Conservation (phyloP, 2,797 vertebrate genomes). For the Macroramphosus scolopax region DNA sequence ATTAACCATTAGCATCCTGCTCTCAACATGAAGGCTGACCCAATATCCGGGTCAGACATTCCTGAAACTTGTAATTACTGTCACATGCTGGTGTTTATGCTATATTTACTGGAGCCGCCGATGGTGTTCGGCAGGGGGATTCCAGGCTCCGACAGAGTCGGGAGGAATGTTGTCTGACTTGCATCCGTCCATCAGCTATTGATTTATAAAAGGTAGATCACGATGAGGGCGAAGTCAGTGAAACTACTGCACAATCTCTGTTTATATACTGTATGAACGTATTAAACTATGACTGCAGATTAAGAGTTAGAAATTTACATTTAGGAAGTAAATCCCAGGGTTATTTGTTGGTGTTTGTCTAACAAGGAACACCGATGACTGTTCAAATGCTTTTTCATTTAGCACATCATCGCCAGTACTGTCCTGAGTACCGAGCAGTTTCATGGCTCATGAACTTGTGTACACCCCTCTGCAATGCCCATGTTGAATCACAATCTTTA, state of each 20-base stretch:
- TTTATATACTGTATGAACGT: no score
- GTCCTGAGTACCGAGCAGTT: slow-evolving; percentile 40
- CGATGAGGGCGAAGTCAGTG: no score
- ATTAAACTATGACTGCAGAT: no score
- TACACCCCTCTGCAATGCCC: slow-evolving; percentile 75
- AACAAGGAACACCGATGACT: slow-evolving; percentile 14
- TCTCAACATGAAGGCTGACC: slow-evolving; percentile 57
- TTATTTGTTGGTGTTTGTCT: slow-evolving; percentile 10
- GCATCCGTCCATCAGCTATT: slow-evolving; percentile 49
- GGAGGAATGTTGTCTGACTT: slow-evolving; percentile 40
- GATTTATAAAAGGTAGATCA: slow-evolving; percentile 48
- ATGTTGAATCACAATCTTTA: slow-evolving; percentile 79
- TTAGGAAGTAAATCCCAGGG: no score
- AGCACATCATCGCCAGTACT: slow-evolving; percentile 24
- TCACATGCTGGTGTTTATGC: slow-evolving; percentile 68
- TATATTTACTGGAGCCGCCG: slow-evolving; percentile 52
- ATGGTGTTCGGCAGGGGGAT: slow-evolving; percentile 20
- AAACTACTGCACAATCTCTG: no score
- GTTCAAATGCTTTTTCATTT: slow-evolving; percentile 28
- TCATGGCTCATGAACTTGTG: slow-evolving; percentile 66
- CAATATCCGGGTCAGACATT: slow-evolving; percentile 55
- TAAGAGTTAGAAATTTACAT: no score
- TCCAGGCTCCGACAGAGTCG: no score
- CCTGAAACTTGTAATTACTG: slow-evolving; percentile 65
- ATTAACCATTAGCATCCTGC: slow-evolving; percentile 62